Conservation (phyloP, 2,888 invertebrate species). For the Drosophila percnosoma region DNA sequence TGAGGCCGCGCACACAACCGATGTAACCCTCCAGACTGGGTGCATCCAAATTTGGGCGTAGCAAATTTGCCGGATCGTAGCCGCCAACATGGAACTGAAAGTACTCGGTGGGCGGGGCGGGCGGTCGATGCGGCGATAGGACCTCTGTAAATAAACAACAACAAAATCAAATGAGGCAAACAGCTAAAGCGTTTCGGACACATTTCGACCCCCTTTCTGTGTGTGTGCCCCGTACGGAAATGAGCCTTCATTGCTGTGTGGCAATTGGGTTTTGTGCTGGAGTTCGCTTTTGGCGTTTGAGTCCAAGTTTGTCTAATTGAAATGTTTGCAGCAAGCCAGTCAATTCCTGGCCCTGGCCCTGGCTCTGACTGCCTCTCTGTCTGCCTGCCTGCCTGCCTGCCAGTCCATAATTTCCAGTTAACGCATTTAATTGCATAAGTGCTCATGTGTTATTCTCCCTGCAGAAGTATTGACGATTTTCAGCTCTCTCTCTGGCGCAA, state of each 20-base stretch:
- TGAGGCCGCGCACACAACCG: slow-evolving; percentile 94
- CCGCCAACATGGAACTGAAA: slow-evolving; percentile 95
- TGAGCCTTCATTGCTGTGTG: slow-evolving; percentile 69
- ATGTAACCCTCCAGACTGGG: slow-evolving; percentile 90
- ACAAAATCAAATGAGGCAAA: slow-evolving; percentile 64
- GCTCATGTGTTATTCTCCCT: slow-evolving; percentile 67
- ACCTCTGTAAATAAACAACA: slow-evolving; percentile 88
- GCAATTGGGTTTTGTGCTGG: slow-evolving; percentile 56
- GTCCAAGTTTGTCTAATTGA: slow-evolving; percentile 77
- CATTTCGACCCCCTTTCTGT: slow-evolving; percentile 11
- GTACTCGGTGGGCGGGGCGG: slow-evolving; percentile 94
- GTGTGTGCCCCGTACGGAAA: slow-evolving; percentile 54
- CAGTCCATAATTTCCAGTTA: slow-evolving; percentile 55
- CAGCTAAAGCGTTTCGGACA: slow-evolving; percentile 6
- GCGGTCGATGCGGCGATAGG: slow-evolving; percentile 94
- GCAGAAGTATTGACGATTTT: slow-evolving; percentile 53
- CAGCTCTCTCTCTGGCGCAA: slow-evolving; percentile 4
- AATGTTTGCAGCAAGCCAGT: slow-evolving; percentile 64
- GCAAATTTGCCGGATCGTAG: slow-evolving; percentile 90
- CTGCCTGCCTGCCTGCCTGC: neutral
- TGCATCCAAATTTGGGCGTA: slow-evolving; percentile 86
- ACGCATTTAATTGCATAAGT: slow-evolving; percentile 81
- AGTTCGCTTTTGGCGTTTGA: slow-evolving; percentile 41
- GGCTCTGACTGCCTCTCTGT: slow-evolving; percentile 20
- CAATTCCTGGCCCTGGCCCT: neutral